Base-by-base conservation (phyloP, 2,888 invertebrate species). In the Acronicta alni region DNA sequence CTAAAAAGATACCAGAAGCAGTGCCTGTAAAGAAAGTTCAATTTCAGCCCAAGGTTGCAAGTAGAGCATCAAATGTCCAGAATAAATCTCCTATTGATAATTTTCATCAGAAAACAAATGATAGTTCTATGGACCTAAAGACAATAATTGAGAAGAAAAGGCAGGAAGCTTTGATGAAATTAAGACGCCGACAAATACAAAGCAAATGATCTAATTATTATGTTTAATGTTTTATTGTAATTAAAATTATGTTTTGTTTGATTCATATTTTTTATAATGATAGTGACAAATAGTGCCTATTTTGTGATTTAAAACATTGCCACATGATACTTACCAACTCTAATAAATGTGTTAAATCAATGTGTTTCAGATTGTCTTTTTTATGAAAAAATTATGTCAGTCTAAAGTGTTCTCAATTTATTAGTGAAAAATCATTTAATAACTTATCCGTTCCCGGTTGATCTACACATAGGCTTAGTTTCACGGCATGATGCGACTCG, bases 81-180 rank as follows among this genome's bases (percentile, higher is more conserved):
- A 75, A 59, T 53, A 75, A 68, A 51, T 23, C n/a, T 7, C 16
- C 64, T 39, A 30, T 48, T 15, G 62, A 61, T 38, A 53, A 57
- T 55, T 55, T 42, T 44, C 54, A 65, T 51, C 70, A 59, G 18
- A 80, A 76, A 57, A 51, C 58, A 26, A 71, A 23, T 26, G 75
- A 52, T 55, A 79, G 71, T 30, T 48, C 71, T 39, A 30, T 59
- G 43, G 85, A 92, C 70, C 63, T 93, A 32, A 92, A 89, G 76
- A 77, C 72, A 51, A 72, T 93, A 37, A 93, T 94, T 65, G 94
- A 94, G 73, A 92, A 89, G 77, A 94, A 94, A 81, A 85, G 94
- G 70, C 91, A 92, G 73, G 93, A 94, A 79, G 94, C 94, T 3
- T 72, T 94, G 46, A 85, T 92, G 87, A 94, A 90, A 77, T 82